Percentiles rank a stretch among this genome's conserved stretches.
phyloP scores from a whole-genome alignment of 92 coral and sea anemone species.

The Isaurus tuberculatus region DNA sequence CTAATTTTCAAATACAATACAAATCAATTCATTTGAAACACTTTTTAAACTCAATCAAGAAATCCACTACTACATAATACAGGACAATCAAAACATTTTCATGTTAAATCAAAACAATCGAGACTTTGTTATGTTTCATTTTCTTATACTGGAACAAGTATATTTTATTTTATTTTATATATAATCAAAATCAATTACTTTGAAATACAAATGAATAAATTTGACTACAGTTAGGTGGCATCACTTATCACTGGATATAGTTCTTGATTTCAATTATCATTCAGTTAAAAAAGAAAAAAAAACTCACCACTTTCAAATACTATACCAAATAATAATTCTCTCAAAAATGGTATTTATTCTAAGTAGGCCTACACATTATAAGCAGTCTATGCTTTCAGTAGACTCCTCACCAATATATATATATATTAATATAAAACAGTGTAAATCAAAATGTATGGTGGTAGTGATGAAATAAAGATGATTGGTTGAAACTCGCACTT shows the following conservation, averaged over 20 bases:
- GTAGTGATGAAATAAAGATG: slow-evolving; percentile 4
- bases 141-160: slow-evolving; percentile 11
- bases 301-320: background rate
- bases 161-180: background rate
- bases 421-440: slow-evolving; percentile 4
- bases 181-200: background rate
- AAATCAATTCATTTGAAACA: background rate
- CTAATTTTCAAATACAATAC: background rate
- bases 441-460: slow-evolving; percentile 6
- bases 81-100: slow-evolving; percentile 28
- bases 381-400: slow-evolving; percentile 31
- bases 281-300: background rate
- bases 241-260: slow-evolving; percentile 4
- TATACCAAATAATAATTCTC: background rate
- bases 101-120: slow-evolving; percentile 7
- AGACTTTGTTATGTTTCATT: slow-evolving; percentile 18
- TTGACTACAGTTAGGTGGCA: slow-evolving; percentile 17
- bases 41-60: slow-evolving; percentile 17
- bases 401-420: slow-evolving; percentile 9
- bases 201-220: background rate
- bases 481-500: background rate
- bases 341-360: slow-evolving; percentile 17
- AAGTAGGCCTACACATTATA: slow-evolving; percentile 17
- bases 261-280: background rate
- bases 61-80: slow-evolving; percentile 15